These are phyloP conservation scores for Misgurnus anguillicaudatus DNA, from an alignment of 2,113 vertebrate genomes.

Conservation along the genomic window DNA sequence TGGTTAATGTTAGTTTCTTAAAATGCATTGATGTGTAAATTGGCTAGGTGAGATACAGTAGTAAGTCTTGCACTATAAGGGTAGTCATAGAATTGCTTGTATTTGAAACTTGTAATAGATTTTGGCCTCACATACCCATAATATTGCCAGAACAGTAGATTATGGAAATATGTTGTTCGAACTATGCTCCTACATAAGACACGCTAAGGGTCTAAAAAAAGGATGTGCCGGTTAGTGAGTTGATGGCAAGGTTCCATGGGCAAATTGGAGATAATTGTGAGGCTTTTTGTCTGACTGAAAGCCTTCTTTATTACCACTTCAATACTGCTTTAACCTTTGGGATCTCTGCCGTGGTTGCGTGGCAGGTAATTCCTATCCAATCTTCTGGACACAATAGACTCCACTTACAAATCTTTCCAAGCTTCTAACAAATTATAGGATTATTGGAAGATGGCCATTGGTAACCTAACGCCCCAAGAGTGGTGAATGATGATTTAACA, in stretches of 20 bases:
- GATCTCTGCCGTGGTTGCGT: neutral
- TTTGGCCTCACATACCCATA: neutral
- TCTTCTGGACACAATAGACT: conserved; percentile 3
- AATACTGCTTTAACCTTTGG: neutral
- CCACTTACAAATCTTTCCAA: neutral
- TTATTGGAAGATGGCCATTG: neutral
- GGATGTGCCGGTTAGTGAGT: neutral
- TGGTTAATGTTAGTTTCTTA: neutral
- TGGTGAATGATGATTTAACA: neutral
- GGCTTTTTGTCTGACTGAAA: conserved; percentile 12
- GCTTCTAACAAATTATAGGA: conserved; percentile 13
- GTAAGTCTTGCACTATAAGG: too few species aligned
- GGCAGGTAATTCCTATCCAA: neutral
- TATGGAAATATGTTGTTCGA: neutral
- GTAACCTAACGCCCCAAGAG: neutral
- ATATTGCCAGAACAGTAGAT: neutral
- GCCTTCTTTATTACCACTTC: neutral
- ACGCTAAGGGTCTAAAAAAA: neutral
- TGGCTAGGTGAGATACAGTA: neutral
- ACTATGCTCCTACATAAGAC: neutral
- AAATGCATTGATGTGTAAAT: neutral
- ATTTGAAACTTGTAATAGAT: neutral
- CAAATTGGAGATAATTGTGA: neutral
- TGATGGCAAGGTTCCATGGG: neutral
- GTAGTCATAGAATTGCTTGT: too few species aligned